A percentile compares a stretch with the other conserved stretches of the same genome.
phyloP scores from a whole-genome alignment of 2,113 vertebrate genomes.

The Rhabdomys dilectus region DNA sequence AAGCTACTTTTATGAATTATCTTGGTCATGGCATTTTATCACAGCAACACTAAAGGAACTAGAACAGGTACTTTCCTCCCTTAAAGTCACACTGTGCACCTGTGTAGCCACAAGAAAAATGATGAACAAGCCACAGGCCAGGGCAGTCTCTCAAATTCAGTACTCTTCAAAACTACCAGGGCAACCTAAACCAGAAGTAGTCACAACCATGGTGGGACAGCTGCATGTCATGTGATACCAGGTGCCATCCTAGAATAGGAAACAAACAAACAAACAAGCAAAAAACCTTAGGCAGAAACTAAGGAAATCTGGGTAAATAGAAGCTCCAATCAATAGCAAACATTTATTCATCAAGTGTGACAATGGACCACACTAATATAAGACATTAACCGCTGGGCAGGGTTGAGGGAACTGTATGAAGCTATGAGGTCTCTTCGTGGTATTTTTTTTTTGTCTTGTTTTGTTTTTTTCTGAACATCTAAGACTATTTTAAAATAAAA shows the following conservation, averaged over 20 bases:
- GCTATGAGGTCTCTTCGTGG: neutral
- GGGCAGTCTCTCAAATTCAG: neutral
- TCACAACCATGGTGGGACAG: too few species aligned
- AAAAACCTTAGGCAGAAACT: neutral
- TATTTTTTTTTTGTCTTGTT: neutral
- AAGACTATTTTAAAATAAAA: slow-evolving; percentile 5
- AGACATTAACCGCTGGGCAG: neutral
- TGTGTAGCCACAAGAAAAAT: neutral
- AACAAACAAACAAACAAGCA: neutral
- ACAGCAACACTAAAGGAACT: neutral
- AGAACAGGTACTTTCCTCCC: neutral
- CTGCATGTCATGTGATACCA: neutral
- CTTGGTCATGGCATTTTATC: neutral
- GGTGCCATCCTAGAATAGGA: neutral
- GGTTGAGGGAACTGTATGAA: neutral
- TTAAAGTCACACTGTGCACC: neutral
- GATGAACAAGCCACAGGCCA: neutral
- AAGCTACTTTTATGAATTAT: neutral
- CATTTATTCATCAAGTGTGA: neutral
- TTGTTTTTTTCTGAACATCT: neutral
- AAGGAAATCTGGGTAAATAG: neutral
- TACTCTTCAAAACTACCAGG: neutral
- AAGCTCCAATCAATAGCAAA: neutral
- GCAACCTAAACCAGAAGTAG: neutral
- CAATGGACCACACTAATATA: neutral